Evolutionary conservation across 2,797 vertebrate species (phyloP).

Genomic region (Dipus sagitta): DNA sequence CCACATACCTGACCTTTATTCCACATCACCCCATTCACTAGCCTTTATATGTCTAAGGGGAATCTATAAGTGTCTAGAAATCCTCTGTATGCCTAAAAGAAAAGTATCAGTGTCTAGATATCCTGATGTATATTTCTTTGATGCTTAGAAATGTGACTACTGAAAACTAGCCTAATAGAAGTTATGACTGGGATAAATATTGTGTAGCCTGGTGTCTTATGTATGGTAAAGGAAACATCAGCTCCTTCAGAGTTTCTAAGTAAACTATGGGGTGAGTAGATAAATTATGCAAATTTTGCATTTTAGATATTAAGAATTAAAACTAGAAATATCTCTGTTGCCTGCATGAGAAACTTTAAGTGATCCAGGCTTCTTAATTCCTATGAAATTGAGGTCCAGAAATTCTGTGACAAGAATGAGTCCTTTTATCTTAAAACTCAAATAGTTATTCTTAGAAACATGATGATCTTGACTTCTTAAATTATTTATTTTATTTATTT

Average conservation of each 20-base stretch:
- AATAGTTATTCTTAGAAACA: neutral
- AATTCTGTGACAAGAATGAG: neutral
- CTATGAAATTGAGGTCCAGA: neutral
- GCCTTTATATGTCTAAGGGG: neutral
- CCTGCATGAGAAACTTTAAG: neutral
- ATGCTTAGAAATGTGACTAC: neutral
- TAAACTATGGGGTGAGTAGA: neutral
- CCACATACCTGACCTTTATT: neutral
- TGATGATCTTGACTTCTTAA: neutral
- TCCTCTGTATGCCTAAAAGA: neutral
- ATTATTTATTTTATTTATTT: no score
- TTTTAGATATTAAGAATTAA: neutral
- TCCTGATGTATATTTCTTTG: neutral
- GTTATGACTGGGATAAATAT: neutral
- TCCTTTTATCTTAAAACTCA: neutral
- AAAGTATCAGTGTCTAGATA: neutral
- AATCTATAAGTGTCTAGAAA: neutral
- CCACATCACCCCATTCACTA: neutral
- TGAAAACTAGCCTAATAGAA: neutral
- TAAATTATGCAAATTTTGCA: neutral
- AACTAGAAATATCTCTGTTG: neutral
- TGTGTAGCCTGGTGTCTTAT: neutral
- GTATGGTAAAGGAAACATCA: neutral
- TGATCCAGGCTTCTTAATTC: neutral
- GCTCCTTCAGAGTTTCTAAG: neutral